Percentiles rank a stretch among this genome's conserved stretches.
Conservation (phyloP, 2,113 vertebrate genomes). For the Otis tarda region DNA sequence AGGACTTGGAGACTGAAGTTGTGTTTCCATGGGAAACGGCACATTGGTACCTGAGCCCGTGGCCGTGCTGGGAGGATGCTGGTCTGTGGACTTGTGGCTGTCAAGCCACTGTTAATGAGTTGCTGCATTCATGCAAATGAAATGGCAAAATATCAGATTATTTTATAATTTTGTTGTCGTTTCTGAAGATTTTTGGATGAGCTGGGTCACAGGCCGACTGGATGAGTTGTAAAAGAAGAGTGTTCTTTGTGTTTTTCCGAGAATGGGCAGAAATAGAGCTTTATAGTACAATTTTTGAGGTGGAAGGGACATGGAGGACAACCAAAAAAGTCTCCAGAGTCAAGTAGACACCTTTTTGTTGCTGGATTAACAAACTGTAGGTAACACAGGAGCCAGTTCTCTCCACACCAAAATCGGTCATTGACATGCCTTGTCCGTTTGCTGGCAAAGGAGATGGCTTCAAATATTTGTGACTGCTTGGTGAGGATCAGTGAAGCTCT, state of each 20-base stretch:
- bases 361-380: neutral
- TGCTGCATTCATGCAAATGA: neutral
- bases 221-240: neutral
- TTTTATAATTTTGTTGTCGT: neutral
- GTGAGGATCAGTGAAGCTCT: neutral
- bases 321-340: neutral
- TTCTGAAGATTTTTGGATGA: neutral
- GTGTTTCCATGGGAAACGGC: neutral
- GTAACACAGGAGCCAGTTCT: neutral
- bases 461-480: neutral
- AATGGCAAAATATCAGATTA: neutral
- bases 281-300: neutral
- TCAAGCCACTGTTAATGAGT: neutral
- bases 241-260: neutral
- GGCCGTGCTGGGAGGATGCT: neutral
- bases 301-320: neutral
- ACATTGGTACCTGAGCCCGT: fast-evolving
- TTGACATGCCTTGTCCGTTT: neutral
- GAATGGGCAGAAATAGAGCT: neutral
- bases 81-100: neutral
- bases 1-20: neutral
- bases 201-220: neutral
- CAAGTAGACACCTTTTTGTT: neutral
- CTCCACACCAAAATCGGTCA: fast-evolving
- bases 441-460: neutral